A percentile compares a stretch with the other conserved stretches of the same genome.
Evolutionary conservation across 2,888 invertebrate genomes (phyloP).

Genomic region (Eueremaeus valkanovi): DNA sequence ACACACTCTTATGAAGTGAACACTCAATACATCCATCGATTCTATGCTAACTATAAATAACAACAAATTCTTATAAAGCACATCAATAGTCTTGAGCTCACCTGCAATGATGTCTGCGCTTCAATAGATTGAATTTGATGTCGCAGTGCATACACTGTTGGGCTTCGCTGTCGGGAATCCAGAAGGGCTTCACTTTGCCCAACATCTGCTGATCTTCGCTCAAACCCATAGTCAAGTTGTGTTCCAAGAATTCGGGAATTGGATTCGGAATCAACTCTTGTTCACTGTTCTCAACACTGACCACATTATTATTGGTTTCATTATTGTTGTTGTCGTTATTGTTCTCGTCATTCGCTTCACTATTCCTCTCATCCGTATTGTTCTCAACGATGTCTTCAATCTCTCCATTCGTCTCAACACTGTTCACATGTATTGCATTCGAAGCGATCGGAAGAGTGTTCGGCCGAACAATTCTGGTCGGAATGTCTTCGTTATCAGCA

Average conservation of each 20-base stretch:
- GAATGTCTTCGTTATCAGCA: neutral
- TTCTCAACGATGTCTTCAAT: neutral
- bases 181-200: constrained; percentile 72
- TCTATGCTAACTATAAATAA: too few relatives aligned
- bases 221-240: constrained; percentile 37
- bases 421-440: neutral
- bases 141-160: constrained; percentile 77
- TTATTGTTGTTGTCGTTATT: neutral
- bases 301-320: neutral
- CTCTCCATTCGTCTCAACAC: neutral
- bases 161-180: constrained; percentile 81
- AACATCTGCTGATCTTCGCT: constrained; percentile 53
- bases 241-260: constrained; percentile 22
- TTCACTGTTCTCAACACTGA: too few relatives aligned
- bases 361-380: neutral
- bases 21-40: too few relatives aligned
- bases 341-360: neutral
- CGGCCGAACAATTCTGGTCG: neutral
- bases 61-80: too few relatives aligned
- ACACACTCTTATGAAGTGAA: too few relatives aligned
- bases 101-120: constrained; percentile 74
- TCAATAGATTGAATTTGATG: constrained; percentile 71
- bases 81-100: constrained; percentile 49
- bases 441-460: constrained; percentile 12
- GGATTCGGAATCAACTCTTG: too few relatives aligned